These are phyloP conservation scores for Dione juno DNA, from an alignment of 2,888 invertebrate species.

Conservation along the genomic window DNA sequence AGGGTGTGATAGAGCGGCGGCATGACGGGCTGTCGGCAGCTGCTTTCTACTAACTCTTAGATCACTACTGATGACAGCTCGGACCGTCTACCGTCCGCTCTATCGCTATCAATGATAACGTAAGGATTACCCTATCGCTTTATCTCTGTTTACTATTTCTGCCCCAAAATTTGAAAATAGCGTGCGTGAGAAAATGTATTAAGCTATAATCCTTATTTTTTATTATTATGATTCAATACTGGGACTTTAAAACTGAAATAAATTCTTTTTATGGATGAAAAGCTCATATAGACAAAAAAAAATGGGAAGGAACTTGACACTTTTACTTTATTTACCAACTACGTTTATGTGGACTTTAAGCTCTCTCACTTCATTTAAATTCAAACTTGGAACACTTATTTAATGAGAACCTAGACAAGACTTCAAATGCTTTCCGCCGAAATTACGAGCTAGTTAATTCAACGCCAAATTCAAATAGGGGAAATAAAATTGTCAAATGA, in stretches of 20 bases:
- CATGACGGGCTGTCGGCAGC: slow-evolving; percentile 51
- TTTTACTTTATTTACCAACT: not conserved
- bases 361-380: too few species aligned
- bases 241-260: too few species aligned
- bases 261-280: not conserved
- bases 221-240: not conserved
- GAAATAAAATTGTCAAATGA: too few species aligned
- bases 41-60: slow-evolving; percentile 4
- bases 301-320: too few species aligned
- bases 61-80: slow-evolving; percentile 15
- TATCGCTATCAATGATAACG: slow-evolving; percentile 39
- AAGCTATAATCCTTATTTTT: not conserved
- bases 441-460: too few species aligned
- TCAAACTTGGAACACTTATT: too few species aligned
- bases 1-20: slow-evolving; percentile 67
- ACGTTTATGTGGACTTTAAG: too few species aligned
- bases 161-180: slow-evolving; percentile 9
- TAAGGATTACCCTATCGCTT: slow-evolving; percentile 25
- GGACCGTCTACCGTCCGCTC: slow-evolving; percentile 2
- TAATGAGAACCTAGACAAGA: too few species aligned
- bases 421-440: too few species aligned
- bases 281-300: not conserved
- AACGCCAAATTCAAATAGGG: too few species aligned
- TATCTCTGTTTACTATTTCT: slow-evolving; percentile 20
- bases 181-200: not conserved